Conservation (phyloP, 2,888 invertebrate genomes). For the Mythimna loreyi region DNA sequence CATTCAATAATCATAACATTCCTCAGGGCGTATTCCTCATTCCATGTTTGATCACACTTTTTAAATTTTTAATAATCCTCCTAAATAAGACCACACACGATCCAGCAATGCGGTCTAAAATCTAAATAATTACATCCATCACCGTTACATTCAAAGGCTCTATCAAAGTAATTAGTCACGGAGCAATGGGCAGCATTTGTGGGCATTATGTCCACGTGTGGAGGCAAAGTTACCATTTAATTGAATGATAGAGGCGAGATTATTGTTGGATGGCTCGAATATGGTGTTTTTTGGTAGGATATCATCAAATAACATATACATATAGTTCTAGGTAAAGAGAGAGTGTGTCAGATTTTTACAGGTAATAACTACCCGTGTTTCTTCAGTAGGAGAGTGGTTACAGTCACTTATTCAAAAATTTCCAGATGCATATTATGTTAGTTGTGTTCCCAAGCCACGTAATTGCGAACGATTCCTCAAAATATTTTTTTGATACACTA, state of each 20-base stretch:
- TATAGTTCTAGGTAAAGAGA: no score
- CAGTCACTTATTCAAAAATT: no score
- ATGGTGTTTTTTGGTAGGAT: not conserved
- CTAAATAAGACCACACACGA: constrained; percentile 40
- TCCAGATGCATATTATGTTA: no score
- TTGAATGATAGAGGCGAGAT: constrained; percentile 24
- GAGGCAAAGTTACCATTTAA: constrained; percentile 37
- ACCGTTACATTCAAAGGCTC: constrained; percentile 23
- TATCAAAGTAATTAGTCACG: constrained; percentile 52
- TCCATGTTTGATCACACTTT: not conserved
- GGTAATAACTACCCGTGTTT: no score
- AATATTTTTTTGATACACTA: no score
- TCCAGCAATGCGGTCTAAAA: constrained; percentile 12
- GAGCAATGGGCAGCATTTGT: constrained; percentile 31
- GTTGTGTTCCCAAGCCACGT: no score
- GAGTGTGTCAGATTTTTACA: no score
- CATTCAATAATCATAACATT: not conserved
- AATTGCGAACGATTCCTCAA: no score
- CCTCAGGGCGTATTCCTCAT: not conserved
- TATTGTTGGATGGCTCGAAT: constrained; percentile 15
- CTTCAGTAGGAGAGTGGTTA: no score
- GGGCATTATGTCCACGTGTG: constrained; percentile 24
- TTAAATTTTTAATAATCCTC: not conserved
- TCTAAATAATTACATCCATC: constrained; percentile 52
- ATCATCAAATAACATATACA: no score